Conservation (phyloP, 1,140 invertebrate species). For the Portunus trituberculatus region DNA sequence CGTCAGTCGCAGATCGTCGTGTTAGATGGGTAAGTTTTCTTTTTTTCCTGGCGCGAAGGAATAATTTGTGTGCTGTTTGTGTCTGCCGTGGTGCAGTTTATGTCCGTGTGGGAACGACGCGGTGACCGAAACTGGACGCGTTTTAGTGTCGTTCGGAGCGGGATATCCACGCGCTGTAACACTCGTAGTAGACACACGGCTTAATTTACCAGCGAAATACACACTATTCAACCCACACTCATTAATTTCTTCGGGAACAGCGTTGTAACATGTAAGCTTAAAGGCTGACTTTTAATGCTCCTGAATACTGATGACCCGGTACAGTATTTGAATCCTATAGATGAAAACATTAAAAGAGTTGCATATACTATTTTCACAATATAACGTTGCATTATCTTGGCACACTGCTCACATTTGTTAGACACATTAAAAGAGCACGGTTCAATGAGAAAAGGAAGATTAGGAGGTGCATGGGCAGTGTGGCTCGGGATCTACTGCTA, state of each 20-base stretch:
- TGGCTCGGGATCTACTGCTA: no score
- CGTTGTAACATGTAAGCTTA: neutral
- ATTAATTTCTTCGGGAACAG: neutral
- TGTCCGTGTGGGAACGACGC: neutral
- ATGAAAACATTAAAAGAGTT: neutral
- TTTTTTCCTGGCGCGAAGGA: neutral
- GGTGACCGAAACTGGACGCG: neutral
- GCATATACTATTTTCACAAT: neutral
- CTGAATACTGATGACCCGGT: neutral
- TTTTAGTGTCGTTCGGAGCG: neutral
- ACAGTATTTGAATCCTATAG: neutral
- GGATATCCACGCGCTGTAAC: neutral
- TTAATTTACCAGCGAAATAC: slow-evolving; percentile 2
- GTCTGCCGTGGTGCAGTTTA: neutral
- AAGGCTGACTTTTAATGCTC: neutral
- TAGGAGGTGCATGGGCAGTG: no score
- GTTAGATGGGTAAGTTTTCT: neutral
- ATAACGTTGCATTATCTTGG: neutral
- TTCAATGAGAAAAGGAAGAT: no score
- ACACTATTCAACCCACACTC: neutral
- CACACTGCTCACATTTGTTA: neutral
- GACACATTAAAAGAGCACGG: no score
- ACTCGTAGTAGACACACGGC: neutral
- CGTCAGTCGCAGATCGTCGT: neutral
- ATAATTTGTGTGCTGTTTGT: slow-evolving; percentile 12